Evolutionary conservation across 2,113 vertebrate genomes (phyloP).

Genomic region (Vulpes ferrilata): DNA sequence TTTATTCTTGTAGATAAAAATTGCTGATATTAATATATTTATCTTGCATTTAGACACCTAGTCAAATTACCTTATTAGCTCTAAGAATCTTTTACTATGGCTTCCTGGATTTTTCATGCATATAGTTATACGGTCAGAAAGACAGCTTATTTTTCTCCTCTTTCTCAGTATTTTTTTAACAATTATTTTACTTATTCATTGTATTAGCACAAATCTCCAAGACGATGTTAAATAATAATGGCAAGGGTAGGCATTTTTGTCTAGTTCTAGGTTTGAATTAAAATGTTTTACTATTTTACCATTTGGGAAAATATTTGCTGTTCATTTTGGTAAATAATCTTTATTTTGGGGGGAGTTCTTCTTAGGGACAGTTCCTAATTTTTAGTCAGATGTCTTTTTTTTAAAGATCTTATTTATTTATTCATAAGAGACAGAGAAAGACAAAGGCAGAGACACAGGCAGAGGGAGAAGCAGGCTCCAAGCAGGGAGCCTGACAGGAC

Average conservation of each 20-base stretch:
- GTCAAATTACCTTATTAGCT: slow-evolving; percentile 50
- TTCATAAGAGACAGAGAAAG: too few relatives aligned
- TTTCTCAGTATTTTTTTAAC: slow-evolving; percentile 30
- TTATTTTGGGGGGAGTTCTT: background rate
- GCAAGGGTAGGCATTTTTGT: background rate
- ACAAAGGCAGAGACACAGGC: too few relatives aligned
- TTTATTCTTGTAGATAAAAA: slow-evolving; percentile 45
- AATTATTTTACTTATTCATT: slow-evolving; percentile 13
- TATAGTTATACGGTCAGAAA: background rate
- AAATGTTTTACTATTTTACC: slow-evolving; percentile 22
- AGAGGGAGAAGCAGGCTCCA: too few relatives aligned
- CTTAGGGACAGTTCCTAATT: slow-evolving; percentile 19
- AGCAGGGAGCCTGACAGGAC: too few relatives aligned
- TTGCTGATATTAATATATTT: slow-evolving; percentile 56
- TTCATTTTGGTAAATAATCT: background rate
- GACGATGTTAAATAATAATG: slow-evolving; percentile 23
- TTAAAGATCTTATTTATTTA: too few relatives aligned
- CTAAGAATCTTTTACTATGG: background rate
- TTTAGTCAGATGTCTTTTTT: background rate
- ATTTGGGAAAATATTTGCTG: background rate
- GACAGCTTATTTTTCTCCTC: slow-evolving; percentile 9
- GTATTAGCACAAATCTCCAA: background rate
- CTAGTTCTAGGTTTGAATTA: slow-evolving; percentile 5
- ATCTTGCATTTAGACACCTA: background rate
- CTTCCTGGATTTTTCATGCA: background rate